Conservation (phyloP, 2,797 vertebrate species). For the Rhinatrema bivittatum region DNA sequence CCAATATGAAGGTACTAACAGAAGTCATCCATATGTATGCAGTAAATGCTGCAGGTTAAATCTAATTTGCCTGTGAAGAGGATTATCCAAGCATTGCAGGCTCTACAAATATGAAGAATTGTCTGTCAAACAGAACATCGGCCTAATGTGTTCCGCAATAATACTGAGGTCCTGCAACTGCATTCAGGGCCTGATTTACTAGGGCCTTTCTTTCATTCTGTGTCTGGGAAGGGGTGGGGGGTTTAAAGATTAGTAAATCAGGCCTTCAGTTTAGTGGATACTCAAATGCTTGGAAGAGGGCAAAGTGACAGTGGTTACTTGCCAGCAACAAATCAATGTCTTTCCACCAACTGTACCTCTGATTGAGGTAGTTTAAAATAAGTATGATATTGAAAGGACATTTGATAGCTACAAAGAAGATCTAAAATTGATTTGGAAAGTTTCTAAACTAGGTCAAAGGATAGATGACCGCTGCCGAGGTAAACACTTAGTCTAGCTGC, state of each 20-base stretch:
- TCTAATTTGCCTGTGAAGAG: slow-evolving; percentile 46
- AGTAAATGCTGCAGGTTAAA: slow-evolving; percentile 39
- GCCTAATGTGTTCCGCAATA: slow-evolving; percentile 1
- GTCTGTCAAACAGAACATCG: slow-evolving; percentile 20
- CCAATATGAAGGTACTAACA: slow-evolving; percentile 41
- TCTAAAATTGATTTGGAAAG: slow-evolving; percentile 34
- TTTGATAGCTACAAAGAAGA: slow-evolving; percentile 21
- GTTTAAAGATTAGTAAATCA: no score
- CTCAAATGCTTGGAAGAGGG: background rate
- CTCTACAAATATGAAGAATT: slow-evolving; percentile 14
- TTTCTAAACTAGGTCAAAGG: slow-evolving; percentile 33
- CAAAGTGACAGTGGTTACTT: background rate
- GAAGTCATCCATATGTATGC: slow-evolving; percentile 41
- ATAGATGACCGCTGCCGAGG: slow-evolving; percentile 16
- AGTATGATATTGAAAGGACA: slow-evolving; percentile 10
- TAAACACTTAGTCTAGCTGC: slow-evolving; percentile 26
- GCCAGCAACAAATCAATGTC: background rate
- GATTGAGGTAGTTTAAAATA: slow-evolving; percentile 1
- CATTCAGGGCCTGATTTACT: no score
- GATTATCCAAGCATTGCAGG: slow-evolving; percentile 26
- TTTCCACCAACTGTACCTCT: background rate
- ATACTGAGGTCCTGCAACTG: fast-evolving
- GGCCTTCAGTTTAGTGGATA: background rate
- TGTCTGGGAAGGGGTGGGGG: no score
- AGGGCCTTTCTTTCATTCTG: no score